Percentiles rank a stretch among this genome's conserved stretches.
phyloP scores from a whole-genome alignment of 2,113 vertebrate species.

The Microcebus jonahi region DNA sequence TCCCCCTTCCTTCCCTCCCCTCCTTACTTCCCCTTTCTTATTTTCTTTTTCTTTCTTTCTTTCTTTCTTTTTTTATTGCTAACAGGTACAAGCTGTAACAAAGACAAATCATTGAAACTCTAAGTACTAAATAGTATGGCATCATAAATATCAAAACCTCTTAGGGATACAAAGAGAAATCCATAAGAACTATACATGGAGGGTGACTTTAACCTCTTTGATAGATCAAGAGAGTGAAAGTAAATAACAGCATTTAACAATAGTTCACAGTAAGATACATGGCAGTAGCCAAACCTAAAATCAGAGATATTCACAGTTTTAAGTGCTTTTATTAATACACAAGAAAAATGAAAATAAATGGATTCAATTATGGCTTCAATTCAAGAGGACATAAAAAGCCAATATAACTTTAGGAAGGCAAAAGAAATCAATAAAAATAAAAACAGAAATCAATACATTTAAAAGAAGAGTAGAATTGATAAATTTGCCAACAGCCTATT shows the following conservation, averaged over 20 bases:
- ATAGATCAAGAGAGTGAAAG: constrained; percentile 47
- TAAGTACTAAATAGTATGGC: constrained; percentile 1
- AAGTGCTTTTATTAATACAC: constrained; percentile 63
- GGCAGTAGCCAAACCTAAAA: constrained; percentile 45
- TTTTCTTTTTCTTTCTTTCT: no score
- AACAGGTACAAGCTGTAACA: background rate
- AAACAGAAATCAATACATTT: constrained; percentile 68
- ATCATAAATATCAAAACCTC: background rate
- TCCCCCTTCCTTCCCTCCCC: no score
- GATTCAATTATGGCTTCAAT: constrained; percentile 65
- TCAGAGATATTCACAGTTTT: constrained; percentile 17
- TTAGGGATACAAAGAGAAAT: constrained; percentile 47
- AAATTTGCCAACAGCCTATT: constrained; percentile 50
- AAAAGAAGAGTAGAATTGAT: constrained; percentile 63
- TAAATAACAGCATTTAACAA: constrained; percentile 35
- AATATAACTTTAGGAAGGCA: constrained; percentile 58
- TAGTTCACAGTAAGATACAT: constrained; percentile 39
- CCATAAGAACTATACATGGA: background rate
- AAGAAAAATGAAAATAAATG: constrained; percentile 68
- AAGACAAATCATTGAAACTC: constrained; percentile 19
- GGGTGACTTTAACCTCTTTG: background rate
- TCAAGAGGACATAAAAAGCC: constrained; percentile 59
- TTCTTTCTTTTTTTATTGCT: background rate
- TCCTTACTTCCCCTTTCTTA: no score
- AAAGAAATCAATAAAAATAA: constrained; percentile 69